Conservation (phyloP, 2,113 vertebrate species). For the Menura novaehollandiae region DNA sequence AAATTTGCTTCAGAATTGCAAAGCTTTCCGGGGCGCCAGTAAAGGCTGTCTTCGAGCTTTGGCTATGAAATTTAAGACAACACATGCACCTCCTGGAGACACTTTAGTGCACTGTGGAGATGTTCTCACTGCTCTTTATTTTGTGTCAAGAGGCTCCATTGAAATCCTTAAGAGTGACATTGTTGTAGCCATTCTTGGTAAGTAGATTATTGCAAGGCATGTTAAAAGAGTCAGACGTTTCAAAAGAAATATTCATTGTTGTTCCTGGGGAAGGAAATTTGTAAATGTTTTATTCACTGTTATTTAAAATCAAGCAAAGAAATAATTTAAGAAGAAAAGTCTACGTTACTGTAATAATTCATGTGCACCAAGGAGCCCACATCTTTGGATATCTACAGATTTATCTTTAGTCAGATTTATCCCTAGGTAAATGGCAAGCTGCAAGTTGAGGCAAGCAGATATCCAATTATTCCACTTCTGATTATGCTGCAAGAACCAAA, state of each 20-base stretch:
- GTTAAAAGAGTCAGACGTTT: neutral
- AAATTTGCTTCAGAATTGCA: slow-evolving; percentile 90
- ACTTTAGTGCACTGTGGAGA: slow-evolving; percentile 95
- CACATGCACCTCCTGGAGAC: slow-evolving; percentile 94
- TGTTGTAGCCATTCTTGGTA: slow-evolving; percentile 97
- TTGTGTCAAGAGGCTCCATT: slow-evolving; percentile 94
- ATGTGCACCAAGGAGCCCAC: neutral
- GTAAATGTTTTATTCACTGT: neutral
- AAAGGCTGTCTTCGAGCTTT: slow-evolving; percentile 97
- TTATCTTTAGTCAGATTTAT: neutral
- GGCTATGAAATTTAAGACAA: slow-evolving; percentile 97
- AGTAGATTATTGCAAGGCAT: slow-evolving; percentile 40
- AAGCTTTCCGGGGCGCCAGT: slow-evolving; percentile 92
- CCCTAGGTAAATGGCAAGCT: neutral
- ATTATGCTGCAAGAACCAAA: neutral
- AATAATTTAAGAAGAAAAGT: neutral
- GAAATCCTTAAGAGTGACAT: slow-evolving; percentile 98
- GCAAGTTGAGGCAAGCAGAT: neutral
- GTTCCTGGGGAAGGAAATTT: neutral
- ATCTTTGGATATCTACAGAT: neutral
- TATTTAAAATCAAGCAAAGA: neutral
- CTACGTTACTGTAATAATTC: neutral
- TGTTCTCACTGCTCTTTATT: slow-evolving; percentile 94
- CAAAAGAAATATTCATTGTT: neutral
- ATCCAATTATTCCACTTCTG: neutral